phyloP scores from a whole-genome alignment of 2,113 vertebrate genomes.

The Tylochromis polylepis region DNA sequence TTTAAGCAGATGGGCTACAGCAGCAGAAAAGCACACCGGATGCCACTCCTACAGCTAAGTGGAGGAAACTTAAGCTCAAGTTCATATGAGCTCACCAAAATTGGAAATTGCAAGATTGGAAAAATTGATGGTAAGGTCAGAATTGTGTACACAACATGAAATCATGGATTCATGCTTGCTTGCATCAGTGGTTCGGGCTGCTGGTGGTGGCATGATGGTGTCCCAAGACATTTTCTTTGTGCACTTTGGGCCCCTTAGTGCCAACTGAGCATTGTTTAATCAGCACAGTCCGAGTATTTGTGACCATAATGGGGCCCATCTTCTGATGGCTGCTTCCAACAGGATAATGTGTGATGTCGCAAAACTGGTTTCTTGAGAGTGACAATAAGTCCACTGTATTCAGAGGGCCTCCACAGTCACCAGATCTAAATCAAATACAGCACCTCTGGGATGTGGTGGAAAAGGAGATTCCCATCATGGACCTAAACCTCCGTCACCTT shows the following conservation, averaged over 20 bases:
- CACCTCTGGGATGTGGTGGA: neutral
- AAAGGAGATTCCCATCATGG: neutral
- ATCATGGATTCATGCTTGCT: neutral
- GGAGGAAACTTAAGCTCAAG: neutral
- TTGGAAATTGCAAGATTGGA: neutral
- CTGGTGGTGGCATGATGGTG: no score
- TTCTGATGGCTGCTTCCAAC: neutral
- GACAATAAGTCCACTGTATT: neutral
- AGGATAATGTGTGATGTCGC: neutral
- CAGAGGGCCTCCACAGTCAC: neutral
- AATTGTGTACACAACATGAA: neutral
- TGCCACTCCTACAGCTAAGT: neutral
- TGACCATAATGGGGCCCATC: no score
- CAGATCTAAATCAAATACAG: neutral
- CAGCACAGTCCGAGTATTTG: no score
- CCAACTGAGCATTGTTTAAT: no score
- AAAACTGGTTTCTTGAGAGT: accelerated
- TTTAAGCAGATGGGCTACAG: neutral
- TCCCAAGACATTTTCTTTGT: no score
- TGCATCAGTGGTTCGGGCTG: no score
- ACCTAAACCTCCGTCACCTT: neutral
- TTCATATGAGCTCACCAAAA: accelerated
- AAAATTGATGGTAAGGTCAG: neutral
- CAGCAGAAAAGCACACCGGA: neutral
- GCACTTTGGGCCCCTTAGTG: no score